A percentile compares a stretch with the other conserved stretches of the same genome.
These are phyloP conservation scores for Scaptomyza reducta DNA, from an alignment of 2,888 invertebrate genomes.

Conservation along the genomic window DNA sequence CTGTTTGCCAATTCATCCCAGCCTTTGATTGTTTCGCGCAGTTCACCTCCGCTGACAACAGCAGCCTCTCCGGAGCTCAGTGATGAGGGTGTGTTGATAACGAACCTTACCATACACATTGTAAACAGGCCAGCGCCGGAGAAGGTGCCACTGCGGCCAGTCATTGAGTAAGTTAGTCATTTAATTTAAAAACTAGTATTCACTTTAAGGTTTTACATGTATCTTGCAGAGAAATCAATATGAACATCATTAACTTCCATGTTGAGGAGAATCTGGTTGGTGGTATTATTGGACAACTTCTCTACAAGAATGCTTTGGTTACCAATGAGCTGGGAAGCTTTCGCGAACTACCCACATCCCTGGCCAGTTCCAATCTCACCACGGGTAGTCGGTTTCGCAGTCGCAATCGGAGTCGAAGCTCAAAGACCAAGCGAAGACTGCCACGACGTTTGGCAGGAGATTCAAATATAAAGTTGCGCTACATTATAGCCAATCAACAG, in stretches of 20 bases:
- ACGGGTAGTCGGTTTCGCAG: conserved; percentile 75
- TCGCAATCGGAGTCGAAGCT: conserved; percentile 64
- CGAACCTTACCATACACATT: conserved; percentile 93
- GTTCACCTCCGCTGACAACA: conserved; percentile 75
- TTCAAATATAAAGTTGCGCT: conserved; percentile 86
- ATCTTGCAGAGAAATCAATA: conserved; percentile 87
- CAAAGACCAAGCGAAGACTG: conserved; percentile 63
- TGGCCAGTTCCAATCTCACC: conserved; percentile 61
- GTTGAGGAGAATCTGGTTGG: conserved; percentile 91
- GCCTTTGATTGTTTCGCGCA: conserved; percentile 70
- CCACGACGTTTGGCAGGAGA: conserved; percentile 77
- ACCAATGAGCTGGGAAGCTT: conserved; percentile 78
- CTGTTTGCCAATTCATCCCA: conserved; percentile 81
- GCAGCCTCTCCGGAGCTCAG: conserved; percentile 77
- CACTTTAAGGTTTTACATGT: too few relatives aligned
- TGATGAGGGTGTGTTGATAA: conserved; percentile 88
- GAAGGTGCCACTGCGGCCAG: conserved; percentile 84
- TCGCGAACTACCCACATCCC: conserved; percentile 63
- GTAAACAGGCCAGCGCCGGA: conserved; percentile 90
- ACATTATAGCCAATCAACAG: conserved; percentile 92
- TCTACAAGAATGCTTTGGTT: conserved; percentile 85
- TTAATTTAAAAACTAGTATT: not conserved
- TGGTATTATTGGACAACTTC: conserved; percentile 89
- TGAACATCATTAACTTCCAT: conserved; percentile 89
- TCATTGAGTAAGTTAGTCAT: conserved; percentile 78